Evolutionary conservation across 2,797 vertebrate genomes (phyloP), one percentile per base, ranked within the genome.

Genomic region (Paramormyrops hopkinsi): DNA sequence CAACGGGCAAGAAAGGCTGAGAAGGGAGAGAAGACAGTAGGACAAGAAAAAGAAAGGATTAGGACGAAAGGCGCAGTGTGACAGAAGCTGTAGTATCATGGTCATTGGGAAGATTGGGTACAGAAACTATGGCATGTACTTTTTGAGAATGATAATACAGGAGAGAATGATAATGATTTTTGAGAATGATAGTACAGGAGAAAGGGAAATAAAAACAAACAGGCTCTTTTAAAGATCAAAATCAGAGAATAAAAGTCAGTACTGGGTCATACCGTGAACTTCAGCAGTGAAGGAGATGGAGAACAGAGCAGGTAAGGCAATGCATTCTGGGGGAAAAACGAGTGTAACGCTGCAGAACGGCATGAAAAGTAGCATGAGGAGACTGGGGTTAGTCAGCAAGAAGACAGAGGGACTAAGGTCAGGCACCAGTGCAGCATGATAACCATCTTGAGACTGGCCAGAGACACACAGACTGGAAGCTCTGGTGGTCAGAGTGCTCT

Each of bases 1-100:
- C 95, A 96, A 97, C 93, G 95, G 97, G 97, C 93, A 97, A 97
- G 96, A 97, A 95, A 95, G 97, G 97, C 97, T 98, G 97, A 88
- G 91, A 92, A 94, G 92, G 65, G 85, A 95, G 95, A 95, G 94
- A 95, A 96, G 93, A 96, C 94, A 95, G 95, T 94, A 79, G 37
- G 89, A 95, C 94, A 96, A 54, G 29, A n/a, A 56, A 37, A 86
- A 85, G 48, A 54, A 37, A 86, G 17, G 37, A 41, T 46, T 73
- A 73, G 37, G 19, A 44, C 0, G 3, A n/a, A 46, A 19, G 8
- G 37, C 1, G 14, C 7, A 79, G 37, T 19, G 69, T 44, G 73
- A 79, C 6, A 79, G 37, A 41, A 41, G 73, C 29, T 19, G 12
- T 41, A 19, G 73, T 69, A 0, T 69, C 9, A 33, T 12, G 25